Percentiles rank a stretch among this genome's conserved stretches.
phyloP scores from a whole-genome alignment of 1,140 invertebrate genomes.

The Mya arenaria region DNA sequence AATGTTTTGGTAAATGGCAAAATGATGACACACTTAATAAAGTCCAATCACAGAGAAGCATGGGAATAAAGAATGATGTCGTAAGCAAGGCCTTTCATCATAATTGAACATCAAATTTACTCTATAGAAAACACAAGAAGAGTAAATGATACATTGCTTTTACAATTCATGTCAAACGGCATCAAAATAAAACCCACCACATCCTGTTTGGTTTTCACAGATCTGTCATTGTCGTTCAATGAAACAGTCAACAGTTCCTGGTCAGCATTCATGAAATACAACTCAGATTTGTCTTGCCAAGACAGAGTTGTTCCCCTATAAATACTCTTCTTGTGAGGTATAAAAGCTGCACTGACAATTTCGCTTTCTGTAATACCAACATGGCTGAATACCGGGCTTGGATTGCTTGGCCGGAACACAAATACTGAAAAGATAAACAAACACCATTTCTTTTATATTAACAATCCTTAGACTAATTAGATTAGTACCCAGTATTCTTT shows the following conservation, averaged over 20 bases:
- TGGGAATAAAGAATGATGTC: no score
- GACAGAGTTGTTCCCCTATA: slow-evolving; percentile 43
- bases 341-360: slow-evolving; percentile 7
- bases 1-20: no score
- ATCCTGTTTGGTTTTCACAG: slow-evolving; percentile 11
- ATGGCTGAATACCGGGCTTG: slow-evolving; percentile 6
- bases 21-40: no score
- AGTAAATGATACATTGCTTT: no score
- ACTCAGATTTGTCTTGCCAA: slow-evolving; percentile 48
- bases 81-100: no score
- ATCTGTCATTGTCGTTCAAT: background rate
- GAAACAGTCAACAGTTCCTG: slow-evolving; percentile 45
- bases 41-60: no score
- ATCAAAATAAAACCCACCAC: no score
- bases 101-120: no score
- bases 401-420: slow-evolving; percentile 42
- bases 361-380: slow-evolving; percentile 1
- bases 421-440: slow-evolving; percentile 35
- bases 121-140: no score
- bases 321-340: slow-evolving; percentile 49
- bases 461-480: no score
- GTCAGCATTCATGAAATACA: slow-evolving; percentile 46
- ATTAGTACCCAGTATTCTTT: no score
- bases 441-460: background rate
- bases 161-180: no score